These are phyloP conservation scores for Megaceryle alcyon DNA, from an alignment of 2,797 vertebrate species.

Conservation along the genomic window DNA sequence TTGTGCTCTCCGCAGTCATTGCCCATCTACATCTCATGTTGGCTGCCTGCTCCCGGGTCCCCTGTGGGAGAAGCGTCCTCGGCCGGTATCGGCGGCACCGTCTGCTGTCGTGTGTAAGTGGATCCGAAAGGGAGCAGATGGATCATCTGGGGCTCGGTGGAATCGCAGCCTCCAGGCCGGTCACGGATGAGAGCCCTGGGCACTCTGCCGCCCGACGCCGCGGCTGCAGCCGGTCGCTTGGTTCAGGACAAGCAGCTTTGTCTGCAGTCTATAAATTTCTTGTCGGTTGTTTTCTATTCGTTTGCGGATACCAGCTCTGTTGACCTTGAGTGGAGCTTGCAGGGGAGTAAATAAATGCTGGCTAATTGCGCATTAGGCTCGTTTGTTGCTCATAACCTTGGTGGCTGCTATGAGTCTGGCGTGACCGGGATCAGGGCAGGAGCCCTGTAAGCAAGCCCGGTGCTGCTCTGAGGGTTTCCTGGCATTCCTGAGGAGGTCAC, in stretches of 20 bases:
- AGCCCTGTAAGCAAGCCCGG: neutral
- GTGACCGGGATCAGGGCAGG: conserved; percentile 10
- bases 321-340: conserved; percentile 41
- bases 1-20: accelerated
- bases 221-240: neutral
- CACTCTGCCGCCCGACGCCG: accelerated
- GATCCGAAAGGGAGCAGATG: neutral
- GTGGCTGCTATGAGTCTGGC: neutral
- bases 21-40: accelerated
- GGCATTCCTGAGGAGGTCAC: accelerated
- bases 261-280: neutral
- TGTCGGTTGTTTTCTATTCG: neutral
- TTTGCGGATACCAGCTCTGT: neutral
- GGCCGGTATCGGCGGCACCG: accelerated
- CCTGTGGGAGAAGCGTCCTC: neutral
- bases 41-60: neutral
- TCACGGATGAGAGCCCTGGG: neutral
- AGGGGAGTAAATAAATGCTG: conserved; percentile 44
- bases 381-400: conserved; percentile 29
- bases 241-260: neutral
- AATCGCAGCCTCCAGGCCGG: neutral
- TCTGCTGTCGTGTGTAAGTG: neutral
- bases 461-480: neutral
- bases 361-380: conserved; percentile 24
- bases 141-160: neutral